Percentiles rank a stretch among this genome's conserved stretches.
Evolutionary conservation across 2,888 invertebrate species (phyloP).

Genomic region (Luperina nickerlii): DNA sequence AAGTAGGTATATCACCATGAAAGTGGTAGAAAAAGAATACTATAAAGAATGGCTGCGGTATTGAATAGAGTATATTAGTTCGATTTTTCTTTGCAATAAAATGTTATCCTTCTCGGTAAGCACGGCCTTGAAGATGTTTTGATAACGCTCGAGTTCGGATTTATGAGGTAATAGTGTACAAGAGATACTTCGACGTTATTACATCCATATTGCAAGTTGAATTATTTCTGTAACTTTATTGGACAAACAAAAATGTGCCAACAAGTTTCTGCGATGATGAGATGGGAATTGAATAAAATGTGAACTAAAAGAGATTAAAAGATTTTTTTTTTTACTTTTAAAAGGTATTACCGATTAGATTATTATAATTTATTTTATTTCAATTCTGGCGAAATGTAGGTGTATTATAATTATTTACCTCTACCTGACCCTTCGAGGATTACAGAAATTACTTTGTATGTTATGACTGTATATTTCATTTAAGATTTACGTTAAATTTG

Average conservation of each 20-base stretch:
- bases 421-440: background rate
- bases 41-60: background rate
- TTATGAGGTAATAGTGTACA: conserved; percentile 27
- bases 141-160: conserved; percentile 22
- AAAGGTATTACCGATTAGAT: background rate
- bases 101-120: background rate
- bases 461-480: no score
- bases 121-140: conserved; percentile 18
- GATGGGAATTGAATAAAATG: background rate
- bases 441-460: background rate
- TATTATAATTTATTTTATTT: background rate
- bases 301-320: background rate
- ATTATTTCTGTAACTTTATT: conserved; percentile 28
- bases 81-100: background rate
- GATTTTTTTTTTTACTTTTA: background rate
- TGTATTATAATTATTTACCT: no score
- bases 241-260: background rate
- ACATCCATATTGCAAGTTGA: conserved; percentile 4
- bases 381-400: background rate
- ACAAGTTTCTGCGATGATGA: background rate
- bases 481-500: background rate
- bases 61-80: no score
- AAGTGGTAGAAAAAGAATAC: background rate
- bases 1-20: background rate
- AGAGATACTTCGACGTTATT: conserved; percentile 39